Evolutionary conservation across 2,113 vertebrate species (phyloP).

Genomic region (Marmota monax): DNA sequence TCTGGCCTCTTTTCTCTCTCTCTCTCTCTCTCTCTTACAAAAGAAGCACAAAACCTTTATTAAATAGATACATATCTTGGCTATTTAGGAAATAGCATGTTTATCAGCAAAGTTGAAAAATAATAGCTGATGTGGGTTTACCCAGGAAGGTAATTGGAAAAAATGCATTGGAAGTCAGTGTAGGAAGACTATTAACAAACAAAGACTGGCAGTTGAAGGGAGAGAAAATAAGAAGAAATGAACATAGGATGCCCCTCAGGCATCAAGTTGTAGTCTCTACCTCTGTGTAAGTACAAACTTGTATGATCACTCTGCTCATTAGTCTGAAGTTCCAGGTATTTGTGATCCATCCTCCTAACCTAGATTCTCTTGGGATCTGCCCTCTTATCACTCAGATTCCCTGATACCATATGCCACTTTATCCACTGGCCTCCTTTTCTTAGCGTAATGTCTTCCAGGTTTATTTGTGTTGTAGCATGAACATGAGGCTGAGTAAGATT

Average conservation of each 20-base stretch:
- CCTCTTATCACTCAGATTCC: background rate
- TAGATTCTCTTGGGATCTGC: background rate
- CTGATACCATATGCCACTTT: background rate
- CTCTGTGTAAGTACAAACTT: background rate
- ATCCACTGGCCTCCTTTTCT: background rate
- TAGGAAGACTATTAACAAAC: conserved; percentile 21
- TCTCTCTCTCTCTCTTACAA: too few relatives aligned
- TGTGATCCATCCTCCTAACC: too few relatives aligned
- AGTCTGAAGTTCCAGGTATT: background rate
- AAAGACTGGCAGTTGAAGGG: background rate
- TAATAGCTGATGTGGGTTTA: conserved; percentile 14
- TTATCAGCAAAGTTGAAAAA: conserved; percentile 49
- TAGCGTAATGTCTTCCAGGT: background rate
- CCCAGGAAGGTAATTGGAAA: conserved; percentile 5
- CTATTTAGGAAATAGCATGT: conserved; percentile 26
- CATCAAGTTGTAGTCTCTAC: background rate
- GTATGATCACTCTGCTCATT: background rate
- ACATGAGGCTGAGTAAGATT: too few relatives aligned
- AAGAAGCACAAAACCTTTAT: conserved; percentile 39
- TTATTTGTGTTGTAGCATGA: background rate
- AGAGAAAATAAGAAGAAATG: background rate
- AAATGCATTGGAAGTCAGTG: background rate
- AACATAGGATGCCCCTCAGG: background rate
- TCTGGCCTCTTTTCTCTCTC: background rate
- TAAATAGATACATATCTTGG: background rate